Conservation (phyloP, 2,113 vertebrate genomes). For the Notechis scutatus region DNA sequence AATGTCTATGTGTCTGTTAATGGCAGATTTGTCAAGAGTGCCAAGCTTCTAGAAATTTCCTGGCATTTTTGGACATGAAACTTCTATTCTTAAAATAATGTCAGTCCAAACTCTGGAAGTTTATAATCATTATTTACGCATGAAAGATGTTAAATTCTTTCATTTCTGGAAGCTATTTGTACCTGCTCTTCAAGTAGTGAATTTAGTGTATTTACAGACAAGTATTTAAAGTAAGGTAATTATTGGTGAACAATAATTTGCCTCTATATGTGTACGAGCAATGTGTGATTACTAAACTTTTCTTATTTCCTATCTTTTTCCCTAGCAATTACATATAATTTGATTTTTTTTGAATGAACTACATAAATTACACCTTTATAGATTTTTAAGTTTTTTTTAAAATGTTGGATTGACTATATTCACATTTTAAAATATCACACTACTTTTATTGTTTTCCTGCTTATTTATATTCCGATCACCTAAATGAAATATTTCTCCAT, state of each 20-base stretch:
- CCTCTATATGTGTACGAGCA: fast-evolving
- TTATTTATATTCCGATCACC: slow-evolving; percentile 56
- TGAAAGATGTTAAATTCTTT: not conserved
- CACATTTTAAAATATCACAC: slow-evolving; percentile 56
- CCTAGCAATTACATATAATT: slow-evolving; percentile 29
- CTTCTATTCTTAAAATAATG: not conserved
- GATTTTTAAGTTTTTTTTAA: slow-evolving; percentile 50
- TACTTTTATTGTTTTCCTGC: slow-evolving; percentile 3
- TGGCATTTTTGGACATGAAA: not conserved
- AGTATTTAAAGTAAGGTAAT: not conserved
- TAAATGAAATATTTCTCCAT: slow-evolving; percentile 59
- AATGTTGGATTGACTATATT: slow-evolving; percentile 59
- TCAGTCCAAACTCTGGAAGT: not conserved
- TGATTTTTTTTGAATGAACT: slow-evolving; percentile 30
- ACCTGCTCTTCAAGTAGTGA: not conserved
- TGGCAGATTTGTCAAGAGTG: no score
- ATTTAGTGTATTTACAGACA: not conserved
- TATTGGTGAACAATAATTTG: slow-evolving; percentile 16
- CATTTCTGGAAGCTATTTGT: not conserved
- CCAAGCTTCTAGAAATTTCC: no score
- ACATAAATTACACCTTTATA: slow-evolving; percentile 17
- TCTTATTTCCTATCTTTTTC: slow-evolving; percentile 14
- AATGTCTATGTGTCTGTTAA: no score
- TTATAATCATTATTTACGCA: not conserved
- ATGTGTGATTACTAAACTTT: not conserved